Evolutionary conservation across 1,140 invertebrate species (phyloP), one percentile per base, ranked within the genome.

Genomic region (Lanistes nyassanus): DNA sequence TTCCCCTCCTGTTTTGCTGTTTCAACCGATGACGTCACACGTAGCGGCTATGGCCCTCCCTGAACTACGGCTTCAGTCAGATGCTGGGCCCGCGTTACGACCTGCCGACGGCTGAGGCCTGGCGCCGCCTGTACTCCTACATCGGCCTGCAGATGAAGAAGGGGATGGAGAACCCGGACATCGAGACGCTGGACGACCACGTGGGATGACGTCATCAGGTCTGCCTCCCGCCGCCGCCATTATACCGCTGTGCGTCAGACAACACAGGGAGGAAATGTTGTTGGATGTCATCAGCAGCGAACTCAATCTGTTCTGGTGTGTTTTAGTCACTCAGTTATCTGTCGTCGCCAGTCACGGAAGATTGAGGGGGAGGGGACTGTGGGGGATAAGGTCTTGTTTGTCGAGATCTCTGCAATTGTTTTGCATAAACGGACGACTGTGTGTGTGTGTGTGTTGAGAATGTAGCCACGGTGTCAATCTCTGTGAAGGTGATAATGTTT

Each of bases 31-130:
- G 42, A 13, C 42, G 42, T 77, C 78, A 5, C 77, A n/a, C n/a
- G n/a, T n/a, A 84, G 82, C 74, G 76, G 21, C 70, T 84, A 6
- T 84, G 82, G 82, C 82, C 82, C 5, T 81, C 82, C 0, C 65
- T 84, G 21, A 79, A 79, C 64, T 78, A 81, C 66, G 82, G 82
- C 19, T 77, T 84, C 29, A 56, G 53, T 6, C 55, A 78, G 70
- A 76, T 80, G 70, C 69, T 84, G 36, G 76, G 75, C n/a, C 77
- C 76, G 2, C 62, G 73, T 21, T 84, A 84, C 74, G 82, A 79
- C 31, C 79, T 79, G 31, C 78, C 80, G 53, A 79, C 79, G 0
- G 67, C 76, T 5, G 81, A 77, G 9, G 79, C 82, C 4, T 84
- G 82, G 82, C 75, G 80, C 37, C 75, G 79, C 36, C 75, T 84